Base-by-base conservation (phyloP, 2,113 vertebrate genomes). In the Cyphomyrus discorhynchus region DNA sequence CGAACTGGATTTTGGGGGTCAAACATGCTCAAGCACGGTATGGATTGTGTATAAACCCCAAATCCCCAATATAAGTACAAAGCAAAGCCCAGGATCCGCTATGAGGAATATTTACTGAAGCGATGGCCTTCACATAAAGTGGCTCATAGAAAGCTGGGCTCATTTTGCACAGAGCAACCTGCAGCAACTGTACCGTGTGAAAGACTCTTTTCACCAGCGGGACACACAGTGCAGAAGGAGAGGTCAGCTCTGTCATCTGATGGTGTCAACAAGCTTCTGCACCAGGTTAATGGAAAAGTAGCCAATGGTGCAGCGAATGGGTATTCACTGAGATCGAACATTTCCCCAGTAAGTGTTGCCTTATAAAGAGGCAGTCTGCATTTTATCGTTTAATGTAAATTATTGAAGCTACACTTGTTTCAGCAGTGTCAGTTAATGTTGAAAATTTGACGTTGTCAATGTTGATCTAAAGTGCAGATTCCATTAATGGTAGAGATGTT, bases 61-160 rank as follows among this genome's bases (percentile, higher is more conserved):
- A 77, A 13, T 39, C 70, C 70, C 11, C 35, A 6, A 15, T 77
- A 77, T 15, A 84, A 19, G 24, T 88, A 88, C 42, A 88, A 39
- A 7, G 77, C 13, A 56, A 80, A 89, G 77, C 50, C 80, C 35
- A 56, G 74, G 42, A 24, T 85, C 77, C 85, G 24, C 87, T 47
- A 70, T 83, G 86, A 90, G 10, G 77, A 52, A 31, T 90, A 87
- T 88, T 74, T 53, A 88, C 80, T 74, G 31, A 74, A 88, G 77
- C 85, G 77, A 77, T 85, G 21, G 52, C 35, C 84, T 2, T 2
- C 46, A 87, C 47, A 87, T 5, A 24, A 58, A 77, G 58, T 13
- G 35, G 15, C 10, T 11, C n/a, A 74, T 31, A 24, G 24, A 70
- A 87, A 70, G n/a, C 84, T 90, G 84, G 84, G 84, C 84, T 53